Conservation (phyloP, 2,113 vertebrate genomes). For the Verasper variegatus region DNA sequence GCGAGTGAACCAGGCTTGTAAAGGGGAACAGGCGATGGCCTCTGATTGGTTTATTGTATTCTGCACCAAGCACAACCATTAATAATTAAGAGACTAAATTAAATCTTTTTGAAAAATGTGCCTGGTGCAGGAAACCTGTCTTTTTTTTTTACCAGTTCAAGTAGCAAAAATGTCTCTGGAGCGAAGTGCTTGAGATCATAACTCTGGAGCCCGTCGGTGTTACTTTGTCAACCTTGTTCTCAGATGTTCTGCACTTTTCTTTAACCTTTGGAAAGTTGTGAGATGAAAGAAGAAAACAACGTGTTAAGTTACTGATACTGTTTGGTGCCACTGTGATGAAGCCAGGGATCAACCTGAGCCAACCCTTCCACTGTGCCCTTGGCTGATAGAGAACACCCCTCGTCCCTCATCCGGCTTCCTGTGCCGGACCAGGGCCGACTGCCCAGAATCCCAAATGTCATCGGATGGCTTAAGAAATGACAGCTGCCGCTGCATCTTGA, state of each 20-base stretch:
- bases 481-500: constrained; percentile 77
- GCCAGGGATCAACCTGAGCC: constrained; percentile 4
- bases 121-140: too few relatives aligned
- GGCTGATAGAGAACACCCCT: constrained; percentile 33
- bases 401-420: constrained; percentile 51
- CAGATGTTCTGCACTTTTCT: constrained; percentile 28
- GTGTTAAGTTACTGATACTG: neutral
- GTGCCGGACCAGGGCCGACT: constrained; percentile 39
- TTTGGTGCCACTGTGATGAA: neutral
- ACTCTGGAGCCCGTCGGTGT: neutral
- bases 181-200: too few relatives aligned
- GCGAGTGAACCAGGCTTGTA: too few relatives aligned
- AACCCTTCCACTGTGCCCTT: constrained; percentile 47
- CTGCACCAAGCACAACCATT: too few relatives aligned
- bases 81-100: too few relatives aligned
- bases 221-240: constrained; percentile 4
- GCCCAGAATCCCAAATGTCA: constrained; percentile 73
- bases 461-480: constrained; percentile 68
- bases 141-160: too few relatives aligned
- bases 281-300: neutral
- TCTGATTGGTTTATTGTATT: too few relatives aligned
- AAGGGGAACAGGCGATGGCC: too few relatives aligned
- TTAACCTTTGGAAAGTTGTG: neutral
- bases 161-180: too few relatives aligned
- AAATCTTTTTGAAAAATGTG: too few relatives aligned